These are phyloP conservation scores for Mixornis gularis DNA, from an alignment of 2,113 vertebrate species.

Conservation along the genomic window DNA sequence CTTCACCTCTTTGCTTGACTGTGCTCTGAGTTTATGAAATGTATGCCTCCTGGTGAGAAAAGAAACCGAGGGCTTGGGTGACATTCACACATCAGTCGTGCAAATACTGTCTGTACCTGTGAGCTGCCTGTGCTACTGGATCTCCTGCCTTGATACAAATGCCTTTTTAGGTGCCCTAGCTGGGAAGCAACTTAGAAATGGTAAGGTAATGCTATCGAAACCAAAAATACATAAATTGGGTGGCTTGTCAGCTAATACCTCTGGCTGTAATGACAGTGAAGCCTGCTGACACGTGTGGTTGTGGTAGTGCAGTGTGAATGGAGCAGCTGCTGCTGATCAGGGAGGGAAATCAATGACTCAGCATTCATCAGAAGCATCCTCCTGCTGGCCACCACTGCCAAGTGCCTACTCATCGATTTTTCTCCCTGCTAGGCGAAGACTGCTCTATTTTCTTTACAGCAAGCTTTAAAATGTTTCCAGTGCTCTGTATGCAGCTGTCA, in stretches of 20 bases:
- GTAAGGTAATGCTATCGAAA: not conserved
- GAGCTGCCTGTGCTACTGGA: not conserved
- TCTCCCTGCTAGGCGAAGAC: conserved; percentile 37
- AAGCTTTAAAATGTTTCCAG: conserved; percentile 30
- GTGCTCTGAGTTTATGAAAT: not conserved
- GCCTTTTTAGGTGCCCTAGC: not conserved
- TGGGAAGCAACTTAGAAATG: not conserved
- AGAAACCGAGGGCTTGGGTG: not conserved
- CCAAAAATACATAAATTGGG: not conserved
- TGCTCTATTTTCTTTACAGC: conserved; percentile 59
- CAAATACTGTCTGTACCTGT: not conserved
- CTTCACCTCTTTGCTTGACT: not conserved
- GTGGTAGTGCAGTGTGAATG: conserved; percentile 29
- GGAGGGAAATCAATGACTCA: conserved; percentile 65
- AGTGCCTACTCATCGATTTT: conserved; percentile 68
- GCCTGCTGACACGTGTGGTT: conserved; percentile 5
- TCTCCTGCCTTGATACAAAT: not conserved
- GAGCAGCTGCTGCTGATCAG: conserved; percentile 49
- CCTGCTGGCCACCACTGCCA: conserved; percentile 63
- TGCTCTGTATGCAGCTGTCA: not conserved
- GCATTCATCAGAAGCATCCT: conserved; percentile 55
- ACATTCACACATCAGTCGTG: not conserved
- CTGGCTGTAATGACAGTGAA: conserved; percentile 5
- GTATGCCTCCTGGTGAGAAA: not conserved
- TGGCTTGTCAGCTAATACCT: conserved; percentile 18